These are phyloP conservation scores for Maniola hyperantus DNA, from an alignment of 2,888 invertebrate species.

Conservation along the genomic window DNA sequence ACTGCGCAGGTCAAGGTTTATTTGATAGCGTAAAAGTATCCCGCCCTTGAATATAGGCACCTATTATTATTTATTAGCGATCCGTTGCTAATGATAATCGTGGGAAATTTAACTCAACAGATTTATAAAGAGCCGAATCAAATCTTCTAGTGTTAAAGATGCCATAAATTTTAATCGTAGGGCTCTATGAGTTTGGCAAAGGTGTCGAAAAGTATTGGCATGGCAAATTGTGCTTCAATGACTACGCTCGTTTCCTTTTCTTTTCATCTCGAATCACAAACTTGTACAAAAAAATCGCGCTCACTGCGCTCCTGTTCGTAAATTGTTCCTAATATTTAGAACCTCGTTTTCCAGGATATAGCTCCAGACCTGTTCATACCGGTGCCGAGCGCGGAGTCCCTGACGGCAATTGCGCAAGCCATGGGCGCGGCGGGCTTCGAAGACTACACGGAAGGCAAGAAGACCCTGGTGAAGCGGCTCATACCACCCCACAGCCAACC, in stretches of 20 bases:
- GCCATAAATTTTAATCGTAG: slow-evolving; percentile 4
- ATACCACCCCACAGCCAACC: slow-evolving; percentile 71
- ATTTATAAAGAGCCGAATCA: not conserved
- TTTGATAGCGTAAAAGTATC: too few species aligned
- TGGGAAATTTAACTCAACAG: not conserved
- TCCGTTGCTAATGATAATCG: not conserved
- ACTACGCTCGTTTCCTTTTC: too few species aligned
- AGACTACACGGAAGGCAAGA: slow-evolving; percentile 69
- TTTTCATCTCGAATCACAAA: too few species aligned
- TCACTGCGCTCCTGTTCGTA: too few species aligned
- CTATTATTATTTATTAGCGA: not conserved
- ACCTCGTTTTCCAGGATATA: slow-evolving; percentile 52
- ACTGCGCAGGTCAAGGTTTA: too few species aligned
- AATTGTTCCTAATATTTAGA: not conserved
- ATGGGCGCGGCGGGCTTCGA: slow-evolving; percentile 81
- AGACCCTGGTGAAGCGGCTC: slow-evolving; percentile 70
- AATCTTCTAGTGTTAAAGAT: not conserved
- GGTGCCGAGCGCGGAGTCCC: slow-evolving; percentile 69
- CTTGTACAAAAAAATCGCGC: too few species aligned
- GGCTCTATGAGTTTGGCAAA: not conserved
- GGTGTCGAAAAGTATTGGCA: too few species aligned
- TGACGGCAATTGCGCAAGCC: slow-evolving; percentile 75
- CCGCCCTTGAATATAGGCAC: not conserved
- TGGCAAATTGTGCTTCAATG: too few species aligned
- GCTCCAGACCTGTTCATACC: slow-evolving; percentile 53